phyloP scores from a whole-genome alignment of 2,113 vertebrate species.

The Coreoperca whiteheadi region DNA sequence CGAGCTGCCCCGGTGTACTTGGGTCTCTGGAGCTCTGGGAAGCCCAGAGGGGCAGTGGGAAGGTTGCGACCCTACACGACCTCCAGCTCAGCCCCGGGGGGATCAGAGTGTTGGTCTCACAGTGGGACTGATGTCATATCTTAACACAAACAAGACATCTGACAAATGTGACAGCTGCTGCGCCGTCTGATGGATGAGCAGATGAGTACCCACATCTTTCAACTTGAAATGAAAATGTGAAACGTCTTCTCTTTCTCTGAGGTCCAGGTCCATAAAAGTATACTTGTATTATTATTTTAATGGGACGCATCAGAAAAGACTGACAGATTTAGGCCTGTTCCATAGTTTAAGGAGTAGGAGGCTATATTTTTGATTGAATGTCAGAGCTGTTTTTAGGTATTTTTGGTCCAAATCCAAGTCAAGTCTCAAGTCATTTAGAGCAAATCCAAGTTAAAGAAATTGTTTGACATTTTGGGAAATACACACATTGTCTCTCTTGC shows the following conservation, averaged over 20 bases:
- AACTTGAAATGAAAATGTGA: constrained; percentile 15
- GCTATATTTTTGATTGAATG: constrained; percentile 10
- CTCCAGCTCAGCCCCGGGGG: constrained; percentile 62
- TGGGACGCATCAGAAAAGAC: background rate
- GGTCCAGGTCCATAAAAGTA: background rate
- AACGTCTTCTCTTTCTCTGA: background rate
- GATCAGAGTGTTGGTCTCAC: constrained; percentile 72
- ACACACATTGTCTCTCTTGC: background rate
- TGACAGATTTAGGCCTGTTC: background rate
- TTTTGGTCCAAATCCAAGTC: background rate
- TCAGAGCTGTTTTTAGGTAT: constrained; percentile 29
- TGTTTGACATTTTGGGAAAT: constrained; percentile 16
- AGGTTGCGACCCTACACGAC: constrained; percentile 77
- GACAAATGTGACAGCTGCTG: constrained; percentile 62
- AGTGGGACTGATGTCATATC: constrained; percentile 78
- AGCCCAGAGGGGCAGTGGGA: constrained; percentile 79
- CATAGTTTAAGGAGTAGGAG: background rate
- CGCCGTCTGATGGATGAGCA: constrained; percentile 49
- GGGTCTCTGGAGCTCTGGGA: constrained; percentile 75
- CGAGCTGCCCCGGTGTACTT: constrained; percentile 51
- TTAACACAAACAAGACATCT: constrained; percentile 60
- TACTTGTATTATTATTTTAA: background rate
- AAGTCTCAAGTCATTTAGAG: background rate
- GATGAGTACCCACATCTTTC: background rate
- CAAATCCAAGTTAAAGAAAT: background rate